phyloP scores from a whole-genome alignment of 2,888 invertebrate genomes.

The Leucoptera coffeella region DNA sequence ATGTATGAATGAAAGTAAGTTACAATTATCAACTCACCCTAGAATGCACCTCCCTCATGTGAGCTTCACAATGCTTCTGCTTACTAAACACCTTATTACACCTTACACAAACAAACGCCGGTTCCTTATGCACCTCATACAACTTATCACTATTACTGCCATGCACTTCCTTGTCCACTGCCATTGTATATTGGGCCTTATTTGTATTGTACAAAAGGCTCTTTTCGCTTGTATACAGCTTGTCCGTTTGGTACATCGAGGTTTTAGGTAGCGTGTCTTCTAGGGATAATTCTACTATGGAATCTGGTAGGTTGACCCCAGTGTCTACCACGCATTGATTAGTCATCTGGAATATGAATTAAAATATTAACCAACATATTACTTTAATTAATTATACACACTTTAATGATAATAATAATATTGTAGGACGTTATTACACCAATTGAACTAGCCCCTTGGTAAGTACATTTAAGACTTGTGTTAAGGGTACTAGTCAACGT shows the following conservation, averaged over 20 bases:
- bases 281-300: conserved; percentile 38
- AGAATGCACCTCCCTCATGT: conserved; percentile 53
- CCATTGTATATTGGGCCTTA: conserved; percentile 32
- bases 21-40: conserved; percentile 18
- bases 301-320: conserved; percentile 32
- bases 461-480: too few species aligned
- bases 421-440: too few species aligned
- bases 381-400: neutral
- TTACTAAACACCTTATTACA: conserved; percentile 55
- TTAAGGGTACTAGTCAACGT: too few species aligned
- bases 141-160: too few species aligned
- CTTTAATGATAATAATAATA: too few species aligned
- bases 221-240: conserved; percentile 30
- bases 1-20: neutral
- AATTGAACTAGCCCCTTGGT: too few species aligned
- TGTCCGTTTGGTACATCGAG: conserved; percentile 36
- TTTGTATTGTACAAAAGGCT: conserved; percentile 20
- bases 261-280: conserved; percentile 36
- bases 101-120: conserved; percentile 28
- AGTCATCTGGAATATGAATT: conserved; percentile 26
- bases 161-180: conserved; percentile 29
- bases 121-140: conserved; percentile 29
- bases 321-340: conserved; percentile 41
- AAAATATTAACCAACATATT: too few species aligned
- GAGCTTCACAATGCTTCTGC: conserved; percentile 58